Base-by-base conservation (phyloP, 2,797 vertebrate species). In the Chaenodraco wilsoni region DNA sequence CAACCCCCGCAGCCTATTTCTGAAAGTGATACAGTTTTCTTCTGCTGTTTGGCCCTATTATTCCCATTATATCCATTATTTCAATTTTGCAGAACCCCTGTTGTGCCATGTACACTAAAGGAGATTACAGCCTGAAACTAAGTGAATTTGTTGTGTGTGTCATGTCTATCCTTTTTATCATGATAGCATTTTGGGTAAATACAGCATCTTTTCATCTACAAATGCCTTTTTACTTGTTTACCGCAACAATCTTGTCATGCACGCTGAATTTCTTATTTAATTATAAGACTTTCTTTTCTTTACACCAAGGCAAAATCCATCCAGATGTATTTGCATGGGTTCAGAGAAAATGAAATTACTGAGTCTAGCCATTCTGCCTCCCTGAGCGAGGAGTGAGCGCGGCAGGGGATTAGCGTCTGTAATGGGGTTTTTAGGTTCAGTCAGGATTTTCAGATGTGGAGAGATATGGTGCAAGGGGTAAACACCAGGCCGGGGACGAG, bases 371-470 rank as follows among this genome's bases (percentile, higher is more conserved):
- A 50, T 82, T 78, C 88, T 76, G 74, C 83, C 80, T 86, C 86
- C 79, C 76, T 58, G 61, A 86, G 81, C 7, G 56, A 44, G 58
- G 69, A 82, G 83, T 70, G 70, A 74, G 83, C 85, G 52, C 51
- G 57, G 81, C 69, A 62, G 78, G 78, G 90, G 92, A 92, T 93
- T 92, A 91, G 75, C 46, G 74, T 67, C 83, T 81, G 76, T 93
- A 92, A 93, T 92, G 84, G 89, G 78, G 87, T 89, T 89, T 92
- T 86, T 83, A 88, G 90, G 84, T 90, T 87, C 8, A 89, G 87
- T 78, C 71, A 21, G 89, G 89, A 87, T 89, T 91, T 37, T 90
- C 64, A 90, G 91, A 93, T 93, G 75, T 87, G 79, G 79, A 89
- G 84, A 54, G 91, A 92, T 93, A 91, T 76, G 81, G 77, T 81